These are phyloP conservation scores for Aphelinus certus DNA, from an alignment of 1,140 invertebrate genomes.

Conservation along the genomic window DNA sequence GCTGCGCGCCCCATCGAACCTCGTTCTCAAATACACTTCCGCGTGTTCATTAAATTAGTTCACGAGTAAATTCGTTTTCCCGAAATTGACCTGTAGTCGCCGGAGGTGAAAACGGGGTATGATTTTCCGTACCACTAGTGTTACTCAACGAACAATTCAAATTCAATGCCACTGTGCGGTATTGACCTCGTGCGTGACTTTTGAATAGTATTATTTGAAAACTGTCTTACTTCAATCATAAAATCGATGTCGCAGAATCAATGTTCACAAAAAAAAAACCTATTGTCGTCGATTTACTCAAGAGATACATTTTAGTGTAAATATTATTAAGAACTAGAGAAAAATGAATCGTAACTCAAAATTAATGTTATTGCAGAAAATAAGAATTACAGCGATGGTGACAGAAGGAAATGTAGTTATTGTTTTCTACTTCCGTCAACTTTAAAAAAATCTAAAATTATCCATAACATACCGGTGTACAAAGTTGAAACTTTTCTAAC, in stretches of 20 bases:
- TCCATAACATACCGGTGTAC: constrained; percentile 19
- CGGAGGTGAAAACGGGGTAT: too few species aligned
- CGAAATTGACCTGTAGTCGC: too few species aligned
- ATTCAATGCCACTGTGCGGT: too few species aligned
- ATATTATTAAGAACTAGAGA: constrained; percentile 34
- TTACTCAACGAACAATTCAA: too few species aligned
- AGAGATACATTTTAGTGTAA: constrained; percentile 28
- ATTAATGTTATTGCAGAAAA: constrained; percentile 31
- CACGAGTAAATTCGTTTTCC: constrained; percentile 16
- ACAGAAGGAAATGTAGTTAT: constrained; percentile 8
- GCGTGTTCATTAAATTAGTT: not conserved
- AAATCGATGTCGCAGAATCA: constrained; percentile 30
- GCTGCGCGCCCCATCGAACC: too few species aligned
- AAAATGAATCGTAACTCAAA: constrained; percentile 36
- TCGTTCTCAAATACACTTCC: too few species aligned
- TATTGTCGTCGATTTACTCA: constrained; percentile 23
- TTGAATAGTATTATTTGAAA: not conserved
- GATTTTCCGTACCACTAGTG: too few species aligned
- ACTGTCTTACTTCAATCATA: constrained; percentile 32
- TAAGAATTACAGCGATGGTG: constrained; percentile 31
- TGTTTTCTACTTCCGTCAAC: constrained; percentile 12
- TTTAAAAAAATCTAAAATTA: constrained; percentile 18
- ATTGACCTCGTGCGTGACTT: too few species aligned
- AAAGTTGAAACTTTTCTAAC: constrained; percentile 18
- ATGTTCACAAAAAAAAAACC: constrained; percentile 21